A percentile compares a stretch with the other conserved stretches of the same genome.
Conservation (phyloP, 2,797 vertebrate genomes). For the Clarias fuscus region DNA sequence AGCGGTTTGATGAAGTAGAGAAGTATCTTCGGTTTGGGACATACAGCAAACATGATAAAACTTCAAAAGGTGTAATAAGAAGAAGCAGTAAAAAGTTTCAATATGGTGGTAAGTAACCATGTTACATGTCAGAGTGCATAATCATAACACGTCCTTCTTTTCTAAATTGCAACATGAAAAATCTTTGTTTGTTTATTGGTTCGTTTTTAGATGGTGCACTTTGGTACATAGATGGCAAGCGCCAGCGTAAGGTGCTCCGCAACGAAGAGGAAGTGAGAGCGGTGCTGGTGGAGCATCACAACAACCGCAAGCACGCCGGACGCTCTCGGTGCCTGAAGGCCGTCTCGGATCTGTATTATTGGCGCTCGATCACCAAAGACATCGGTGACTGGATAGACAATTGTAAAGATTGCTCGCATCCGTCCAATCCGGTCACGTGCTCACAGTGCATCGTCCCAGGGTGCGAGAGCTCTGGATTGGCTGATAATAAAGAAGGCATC, state of each 20-base stretch:
- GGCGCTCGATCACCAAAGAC: slow-evolving; percentile 65
- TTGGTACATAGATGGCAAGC: slow-evolving; percentile 63
- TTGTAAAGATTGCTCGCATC: slow-evolving; percentile 63
- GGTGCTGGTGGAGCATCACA: slow-evolving; percentile 65
- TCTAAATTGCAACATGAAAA: not conserved
- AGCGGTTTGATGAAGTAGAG: slow-evolving; percentile 42
- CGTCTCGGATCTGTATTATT: slow-evolving; percentile 64
- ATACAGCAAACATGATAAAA: slow-evolving; percentile 23
- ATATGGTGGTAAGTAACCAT: slow-evolving; percentile 31
- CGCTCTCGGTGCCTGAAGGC: slow-evolving; percentile 59
- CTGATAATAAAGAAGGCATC: slow-evolving; percentile 66
- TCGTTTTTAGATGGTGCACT: slow-evolving; percentile 61
- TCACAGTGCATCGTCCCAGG: slow-evolving; percentile 63
- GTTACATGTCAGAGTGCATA: not conserved
- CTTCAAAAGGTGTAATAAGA: slow-evolving; percentile 34
- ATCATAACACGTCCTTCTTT: not conserved
- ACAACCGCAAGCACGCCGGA: slow-evolving; percentile 65
- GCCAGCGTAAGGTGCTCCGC: slow-evolving; percentile 64
- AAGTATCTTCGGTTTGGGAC: slow-evolving; percentile 41
- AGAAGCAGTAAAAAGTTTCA: slow-evolving; percentile 43
- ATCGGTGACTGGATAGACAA: slow-evolving; percentile 66
- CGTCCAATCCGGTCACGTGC: slow-evolving; percentile 62
- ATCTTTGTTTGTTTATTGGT: not conserved
- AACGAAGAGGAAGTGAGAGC: slow-evolving; percentile 66
- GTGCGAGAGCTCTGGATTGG: slow-evolving; percentile 68